These are phyloP conservation scores for Chelon labrosus DNA, from an alignment of 2,797 vertebrate species.

Conservation along the genomic window DNA sequence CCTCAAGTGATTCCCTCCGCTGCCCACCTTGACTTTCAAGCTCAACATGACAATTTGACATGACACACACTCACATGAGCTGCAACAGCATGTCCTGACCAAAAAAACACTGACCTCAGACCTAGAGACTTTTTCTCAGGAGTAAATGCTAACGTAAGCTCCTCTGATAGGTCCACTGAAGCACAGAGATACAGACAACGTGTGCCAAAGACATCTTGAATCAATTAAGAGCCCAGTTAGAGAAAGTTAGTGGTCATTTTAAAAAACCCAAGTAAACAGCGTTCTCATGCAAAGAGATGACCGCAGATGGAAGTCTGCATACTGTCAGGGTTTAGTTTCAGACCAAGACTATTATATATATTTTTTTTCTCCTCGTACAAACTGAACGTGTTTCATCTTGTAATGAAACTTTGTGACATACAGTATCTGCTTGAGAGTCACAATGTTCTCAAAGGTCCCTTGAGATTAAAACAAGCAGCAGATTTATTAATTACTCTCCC, in stretches of 20 bases:
- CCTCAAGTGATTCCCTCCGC: conserved; percentile 12
- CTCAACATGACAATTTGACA: not conserved
- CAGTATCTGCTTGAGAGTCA: conserved; percentile 14
- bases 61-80: not conserved
- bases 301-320: not conserved
- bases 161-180: no score
- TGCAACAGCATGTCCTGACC: not conserved
- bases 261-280: no score
- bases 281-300: not conserved
- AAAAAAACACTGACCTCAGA: conserved; percentile 1
- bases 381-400: conserved; percentile 1
- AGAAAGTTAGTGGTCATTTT: no score
- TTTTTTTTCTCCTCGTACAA: not conserved
- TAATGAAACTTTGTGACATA: conserved; percentile 17
- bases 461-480: conserved; percentile 26
- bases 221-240: no score
- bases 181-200: no score
- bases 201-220: no score
- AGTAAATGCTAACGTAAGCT: no score
- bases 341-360: no score
- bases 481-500: conserved; percentile 39
- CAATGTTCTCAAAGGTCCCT: conserved; percentile 24
- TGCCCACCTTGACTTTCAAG: conserved; percentile 6
- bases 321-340: no score
- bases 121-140: not conserved